phyloP scores from a whole-genome alignment of 2,888 invertebrate species.

The Drosophila cognata region DNA sequence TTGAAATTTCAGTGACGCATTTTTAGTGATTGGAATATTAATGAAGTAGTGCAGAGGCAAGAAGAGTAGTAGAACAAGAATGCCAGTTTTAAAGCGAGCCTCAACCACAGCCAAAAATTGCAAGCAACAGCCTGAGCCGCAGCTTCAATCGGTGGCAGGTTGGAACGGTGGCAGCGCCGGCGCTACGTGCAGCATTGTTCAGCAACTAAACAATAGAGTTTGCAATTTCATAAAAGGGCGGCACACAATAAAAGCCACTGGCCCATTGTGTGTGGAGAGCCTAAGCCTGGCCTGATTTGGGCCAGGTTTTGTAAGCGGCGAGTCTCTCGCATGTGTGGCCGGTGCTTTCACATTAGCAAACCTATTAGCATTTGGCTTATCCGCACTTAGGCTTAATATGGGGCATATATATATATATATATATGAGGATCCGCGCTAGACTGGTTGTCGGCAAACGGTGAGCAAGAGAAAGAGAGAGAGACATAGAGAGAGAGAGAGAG shows the following conservation, averaged over 20 bases:
- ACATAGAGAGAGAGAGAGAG: not conserved
- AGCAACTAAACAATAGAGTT: constrained; percentile 65
- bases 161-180: constrained; percentile 66
- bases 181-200: constrained; percentile 67
- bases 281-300: constrained; percentile 39
- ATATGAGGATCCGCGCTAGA: constrained; percentile 46
- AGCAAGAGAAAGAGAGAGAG: not conserved
- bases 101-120: not conserved
- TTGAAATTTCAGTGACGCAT: constrained; percentile 37
- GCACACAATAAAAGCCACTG: constrained; percentile 73
- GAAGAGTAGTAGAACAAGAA: not conserved
- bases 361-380: constrained; percentile 76
- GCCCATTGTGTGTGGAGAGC: constrained; percentile 37
- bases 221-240: constrained; percentile 30
- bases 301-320: not conserved
- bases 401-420: not conserved
- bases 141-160: not conserved
- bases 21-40: constrained; percentile 58
- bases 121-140: not conserved
- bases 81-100: not conserved
- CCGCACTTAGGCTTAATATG: constrained; percentile 67
- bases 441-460: constrained; percentile 50
- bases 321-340: constrained; percentile 44
- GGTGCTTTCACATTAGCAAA: constrained; percentile 65
- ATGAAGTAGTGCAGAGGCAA: constrained; percentile 24